phyloP scores from a whole-genome alignment of 1,140 invertebrate genomes.

The Drosophila pseudoobscura region DNA sequence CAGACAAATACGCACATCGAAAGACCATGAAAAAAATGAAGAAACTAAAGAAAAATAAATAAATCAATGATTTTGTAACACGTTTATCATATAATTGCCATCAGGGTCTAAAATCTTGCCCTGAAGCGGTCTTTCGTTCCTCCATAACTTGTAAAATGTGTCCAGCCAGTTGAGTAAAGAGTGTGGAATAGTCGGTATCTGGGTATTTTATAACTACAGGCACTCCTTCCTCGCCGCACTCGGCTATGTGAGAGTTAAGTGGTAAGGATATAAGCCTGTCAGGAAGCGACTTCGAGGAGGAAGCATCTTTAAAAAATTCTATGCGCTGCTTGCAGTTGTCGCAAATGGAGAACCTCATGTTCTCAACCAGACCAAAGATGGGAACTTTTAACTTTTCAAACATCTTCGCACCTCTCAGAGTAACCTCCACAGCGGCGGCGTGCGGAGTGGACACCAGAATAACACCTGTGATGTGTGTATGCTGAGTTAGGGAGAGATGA shows the following conservation, averaged over 20 bases:
- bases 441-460: conserved; percentile 94
- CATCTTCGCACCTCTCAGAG: conserved; percentile 91
- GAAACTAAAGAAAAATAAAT: conserved; percentile 74
- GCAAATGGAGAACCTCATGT: conserved; percentile 92
- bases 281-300: conserved; percentile 83
- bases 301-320: conserved; percentile 85
- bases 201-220: conserved; percentile 90
- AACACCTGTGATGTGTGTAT: conserved; percentile 91
- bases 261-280: conserved; percentile 88
- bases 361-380: conserved; percentile 92
- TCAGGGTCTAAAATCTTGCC: too few relatives aligned
- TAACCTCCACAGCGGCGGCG: conserved; percentile 91
- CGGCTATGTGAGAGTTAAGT: conserved; percentile 88
- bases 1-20: conserved; percentile 84
- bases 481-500: conserved; percentile 93
- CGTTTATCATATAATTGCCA: too few relatives aligned
- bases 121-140: too few relatives aligned
- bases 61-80: conserved; percentile 17
- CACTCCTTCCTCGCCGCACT: conserved; percentile 89
- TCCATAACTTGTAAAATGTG: conserved; percentile 20
- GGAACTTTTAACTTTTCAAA: conserved; percentile 91
- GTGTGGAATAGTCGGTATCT: conserved; percentile 79
- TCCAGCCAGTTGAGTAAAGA: conserved; percentile 52
- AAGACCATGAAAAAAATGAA: conserved; percentile 80
- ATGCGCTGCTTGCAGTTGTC: conserved; percentile 87